Evolutionary conservation across 2,797 vertebrate genomes (phyloP).

Genomic region (Huso huso): DNA sequence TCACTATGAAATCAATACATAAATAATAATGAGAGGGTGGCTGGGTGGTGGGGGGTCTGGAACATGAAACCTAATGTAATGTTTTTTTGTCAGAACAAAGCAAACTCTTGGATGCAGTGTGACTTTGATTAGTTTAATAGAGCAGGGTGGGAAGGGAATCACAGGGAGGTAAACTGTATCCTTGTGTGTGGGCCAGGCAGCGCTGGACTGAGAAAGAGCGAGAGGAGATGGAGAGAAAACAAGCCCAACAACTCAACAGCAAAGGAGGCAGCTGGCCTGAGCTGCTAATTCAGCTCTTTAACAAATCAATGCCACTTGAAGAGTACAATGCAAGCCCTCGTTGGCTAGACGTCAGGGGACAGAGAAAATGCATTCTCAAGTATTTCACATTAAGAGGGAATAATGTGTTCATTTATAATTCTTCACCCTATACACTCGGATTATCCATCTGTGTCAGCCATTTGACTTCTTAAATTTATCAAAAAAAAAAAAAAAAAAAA

Average conservation of each 20-base stretch:
- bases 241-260: conserved; percentile 55
- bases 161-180: conserved; percentile 41
- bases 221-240: conserved; percentile 34
- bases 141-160: conserved; percentile 28
- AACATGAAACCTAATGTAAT: too few relatives aligned
- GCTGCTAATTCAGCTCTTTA: conserved; percentile 98
- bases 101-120: too few relatives aligned
- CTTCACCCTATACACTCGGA: conserved; percentile 79
- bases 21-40: too few relatives aligned
- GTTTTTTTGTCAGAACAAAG: too few relatives aligned
- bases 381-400: conserved; percentile 88
- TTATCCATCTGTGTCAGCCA: conserved; percentile 95
- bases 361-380: conserved; percentile 73
- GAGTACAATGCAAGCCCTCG: conserved; percentile 86
- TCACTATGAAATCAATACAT: too few relatives aligned
- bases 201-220: conserved; percentile 19
- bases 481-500: conserved; percentile 52
- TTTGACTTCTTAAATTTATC: conserved; percentile 86
- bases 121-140: conserved; percentile 34
- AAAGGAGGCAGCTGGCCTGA: conserved; percentile 78
- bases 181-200: conserved; percentile 50
- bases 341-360: conserved; percentile 80
- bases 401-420: conserved; percentile 99
- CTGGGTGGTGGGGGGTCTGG: too few relatives aligned
- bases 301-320: conserved; percentile 99